These are phyloP conservation scores for Phortica magna DNA, from an alignment of 2,888 invertebrate genomes.

Conservation along the genomic window DNA sequence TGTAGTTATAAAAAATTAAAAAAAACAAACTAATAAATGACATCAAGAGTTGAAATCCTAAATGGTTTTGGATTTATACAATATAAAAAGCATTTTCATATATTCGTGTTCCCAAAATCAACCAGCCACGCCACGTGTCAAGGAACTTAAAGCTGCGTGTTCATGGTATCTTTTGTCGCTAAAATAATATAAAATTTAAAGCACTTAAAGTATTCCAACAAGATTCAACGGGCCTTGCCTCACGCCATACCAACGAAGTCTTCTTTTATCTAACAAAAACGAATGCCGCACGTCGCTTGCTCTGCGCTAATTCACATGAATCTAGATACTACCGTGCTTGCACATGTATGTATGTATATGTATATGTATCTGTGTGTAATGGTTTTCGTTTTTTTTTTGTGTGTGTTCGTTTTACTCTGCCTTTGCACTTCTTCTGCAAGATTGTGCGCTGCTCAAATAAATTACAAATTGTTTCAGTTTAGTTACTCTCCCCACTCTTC, in stretches of 20 bases:
- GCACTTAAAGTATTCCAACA: background rate
- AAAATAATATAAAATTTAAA: conserved; percentile 2
- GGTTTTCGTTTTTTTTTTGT: conserved; percentile 23
- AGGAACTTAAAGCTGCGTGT: too few species aligned
- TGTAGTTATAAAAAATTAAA: background rate
- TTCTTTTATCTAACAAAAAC: conserved; percentile 11
- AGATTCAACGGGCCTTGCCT: background rate
- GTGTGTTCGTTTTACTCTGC: conserved; percentile 19
- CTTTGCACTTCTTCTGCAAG: conserved; percentile 55
- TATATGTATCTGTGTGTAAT: conserved; percentile 41
- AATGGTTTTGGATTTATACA: background rate
- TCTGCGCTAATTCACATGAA: background rate
- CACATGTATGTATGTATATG: conserved; percentile 30
- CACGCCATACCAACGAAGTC: background rate
- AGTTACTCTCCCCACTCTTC: background rate
- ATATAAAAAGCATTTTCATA: too few species aligned
- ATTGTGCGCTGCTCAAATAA: conserved; percentile 72
- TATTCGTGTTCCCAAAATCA: too few species aligned
- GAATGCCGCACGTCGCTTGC: background rate
- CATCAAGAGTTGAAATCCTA: background rate
- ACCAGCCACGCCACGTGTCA: too few species aligned
- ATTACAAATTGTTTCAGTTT: conserved; percentile 75
- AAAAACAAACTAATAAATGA: background rate
- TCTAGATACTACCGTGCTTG: conserved; percentile 23
- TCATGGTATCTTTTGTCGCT: background rate